Evolutionary conservation across 2,888 invertebrate species (phyloP).

Genomic region (Cheilosia vulpina): DNA sequence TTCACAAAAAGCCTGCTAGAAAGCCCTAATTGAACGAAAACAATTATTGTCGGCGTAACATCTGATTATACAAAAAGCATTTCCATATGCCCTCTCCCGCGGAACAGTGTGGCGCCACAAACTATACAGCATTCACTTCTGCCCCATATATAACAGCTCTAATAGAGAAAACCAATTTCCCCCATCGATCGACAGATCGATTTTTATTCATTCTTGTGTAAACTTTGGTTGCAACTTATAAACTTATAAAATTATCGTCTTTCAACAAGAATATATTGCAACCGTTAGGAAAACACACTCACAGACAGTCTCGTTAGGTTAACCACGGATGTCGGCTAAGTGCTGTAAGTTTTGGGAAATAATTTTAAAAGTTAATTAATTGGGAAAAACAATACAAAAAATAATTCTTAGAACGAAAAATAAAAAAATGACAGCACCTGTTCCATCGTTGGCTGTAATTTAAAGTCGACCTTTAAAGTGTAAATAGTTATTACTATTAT

Average conservation of each 20-base stretch:
- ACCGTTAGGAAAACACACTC: slow-evolving; percentile 4
- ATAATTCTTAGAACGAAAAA: neutral
- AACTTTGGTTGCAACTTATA: slow-evolving; percentile 1
- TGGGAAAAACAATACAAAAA: neutral
- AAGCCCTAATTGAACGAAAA: slow-evolving; percentile 19
- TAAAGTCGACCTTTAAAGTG: slow-evolving; percentile 7
- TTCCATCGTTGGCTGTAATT: neutral
- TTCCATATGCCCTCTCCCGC: neutral
- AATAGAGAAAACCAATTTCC: neutral
- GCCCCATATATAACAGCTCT: neutral
- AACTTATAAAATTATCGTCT: slow-evolving; percentile 2
- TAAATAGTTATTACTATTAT: slow-evolving; percentile 8
- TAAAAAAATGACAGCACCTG: neutral
- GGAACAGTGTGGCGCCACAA: slow-evolving; percentile 5
- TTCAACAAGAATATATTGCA: slow-evolving; percentile 15
- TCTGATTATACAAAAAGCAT: slow-evolving; percentile 24
- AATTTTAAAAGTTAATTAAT: neutral
- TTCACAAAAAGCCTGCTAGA: neutral
- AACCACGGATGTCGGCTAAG: slow-evolving; percentile 2
- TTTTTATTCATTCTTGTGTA: slow-evolving; percentile 38
- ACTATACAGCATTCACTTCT: neutral
- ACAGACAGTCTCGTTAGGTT: slow-evolving; percentile 6
- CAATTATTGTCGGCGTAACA: slow-evolving; percentile 16
- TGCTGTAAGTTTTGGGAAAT: slow-evolving; percentile 11
- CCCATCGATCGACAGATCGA: slow-evolving; percentile 55